phyloP scores from a whole-genome alignment of 2,888 invertebrate species.

The Fabriciana adippe region DNA sequence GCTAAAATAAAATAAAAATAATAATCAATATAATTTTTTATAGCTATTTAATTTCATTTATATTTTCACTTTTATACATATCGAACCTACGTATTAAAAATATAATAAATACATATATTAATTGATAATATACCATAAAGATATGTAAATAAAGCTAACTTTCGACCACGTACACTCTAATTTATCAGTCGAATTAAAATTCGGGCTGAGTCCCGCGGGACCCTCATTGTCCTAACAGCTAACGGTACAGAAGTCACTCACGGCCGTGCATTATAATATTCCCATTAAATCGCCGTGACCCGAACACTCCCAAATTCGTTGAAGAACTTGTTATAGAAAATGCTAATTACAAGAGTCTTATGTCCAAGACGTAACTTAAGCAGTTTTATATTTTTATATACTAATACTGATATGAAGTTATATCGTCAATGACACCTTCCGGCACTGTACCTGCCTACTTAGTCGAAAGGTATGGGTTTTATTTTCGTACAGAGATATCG shows the following conservation, averaged over 20 bases:
- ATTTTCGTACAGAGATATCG: too few species aligned
- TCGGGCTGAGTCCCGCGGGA: slow-evolving; percentile 65
- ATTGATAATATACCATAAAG: slow-evolving; percentile 2
- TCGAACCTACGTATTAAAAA: too few species aligned
- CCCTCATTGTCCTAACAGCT: slow-evolving; percentile 54
- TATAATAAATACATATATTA: not conserved
- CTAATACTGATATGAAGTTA: not conserved
- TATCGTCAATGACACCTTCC: not conserved
- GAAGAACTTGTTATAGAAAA: slow-evolving; percentile 14
- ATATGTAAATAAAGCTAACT: slow-evolving; percentile 13
- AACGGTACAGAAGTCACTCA: slow-evolving; percentile 53
- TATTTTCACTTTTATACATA: too few species aligned
- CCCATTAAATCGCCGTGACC: slow-evolving; percentile 50
- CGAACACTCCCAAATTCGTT: slow-evolving; percentile 50
- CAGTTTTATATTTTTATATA: too few species aligned
- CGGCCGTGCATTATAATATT: slow-evolving; percentile 64
- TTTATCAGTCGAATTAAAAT: slow-evolving; percentile 67
- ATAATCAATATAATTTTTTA: too few species aligned
- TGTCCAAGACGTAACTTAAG: not conserved
- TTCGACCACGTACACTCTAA: slow-evolving; percentile 53
- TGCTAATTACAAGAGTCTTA: slow-evolving; percentile 14
- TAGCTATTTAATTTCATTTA: too few species aligned
- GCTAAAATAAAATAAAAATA: too few species aligned
- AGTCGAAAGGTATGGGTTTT: too few species aligned
- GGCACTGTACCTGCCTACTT: too few species aligned